These are phyloP conservation scores for Drosophila novamexicana DNA, from an alignment of 1,140 invertebrate genomes.

Conservation along the genomic window DNA sequence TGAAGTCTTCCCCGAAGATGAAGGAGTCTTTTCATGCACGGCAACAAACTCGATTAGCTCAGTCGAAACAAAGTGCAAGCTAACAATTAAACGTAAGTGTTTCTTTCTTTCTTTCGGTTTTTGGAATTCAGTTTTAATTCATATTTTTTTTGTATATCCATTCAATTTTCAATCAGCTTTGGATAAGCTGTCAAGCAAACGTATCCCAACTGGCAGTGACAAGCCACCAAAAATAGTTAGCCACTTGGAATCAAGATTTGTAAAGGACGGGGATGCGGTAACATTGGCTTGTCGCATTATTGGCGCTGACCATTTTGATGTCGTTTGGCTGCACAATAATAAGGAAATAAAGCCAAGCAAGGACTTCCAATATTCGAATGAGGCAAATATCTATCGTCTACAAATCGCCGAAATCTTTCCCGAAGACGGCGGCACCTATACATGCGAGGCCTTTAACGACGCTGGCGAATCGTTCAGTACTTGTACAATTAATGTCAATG, in stretches of 20 bases:
- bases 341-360: slow-evolving; percentile 98
- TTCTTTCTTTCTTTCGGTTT: neutral
- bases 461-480: slow-evolving; percentile 96
- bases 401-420: slow-evolving; percentile 97
- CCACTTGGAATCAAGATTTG: slow-evolving; percentile 91
- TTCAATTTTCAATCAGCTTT: slow-evolving; percentile 86
- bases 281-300: slow-evolving; percentile 94
- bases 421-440: slow-evolving; percentile 94
- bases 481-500: slow-evolving; percentile 93
- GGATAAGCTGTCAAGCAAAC: slow-evolving; percentile 86
- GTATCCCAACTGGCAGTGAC: slow-evolving; percentile 85
- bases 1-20: slow-evolving; percentile 97
- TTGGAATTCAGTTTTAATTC: neutral
- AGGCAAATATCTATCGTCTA: slow-evolving; percentile 95
- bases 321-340: slow-evolving; percentile 98
- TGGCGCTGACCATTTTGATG: slow-evolving; percentile 95
- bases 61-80: slow-evolving; percentile 92
- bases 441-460: slow-evolving; percentile 98
- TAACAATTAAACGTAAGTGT: slow-evolving; percentile 92
- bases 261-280: slow-evolving; percentile 94
- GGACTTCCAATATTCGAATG: slow-evolving; percentile 96
- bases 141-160: slow-evolving; percentile 22
- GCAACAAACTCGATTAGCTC: slow-evolving; percentile 95
- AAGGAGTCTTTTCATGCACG: slow-evolving; percentile 93
- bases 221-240: slow-evolving; percentile 93